Conservation (phyloP, 2,113 vertebrate genomes). For the Toxostoma redivivum region DNA sequence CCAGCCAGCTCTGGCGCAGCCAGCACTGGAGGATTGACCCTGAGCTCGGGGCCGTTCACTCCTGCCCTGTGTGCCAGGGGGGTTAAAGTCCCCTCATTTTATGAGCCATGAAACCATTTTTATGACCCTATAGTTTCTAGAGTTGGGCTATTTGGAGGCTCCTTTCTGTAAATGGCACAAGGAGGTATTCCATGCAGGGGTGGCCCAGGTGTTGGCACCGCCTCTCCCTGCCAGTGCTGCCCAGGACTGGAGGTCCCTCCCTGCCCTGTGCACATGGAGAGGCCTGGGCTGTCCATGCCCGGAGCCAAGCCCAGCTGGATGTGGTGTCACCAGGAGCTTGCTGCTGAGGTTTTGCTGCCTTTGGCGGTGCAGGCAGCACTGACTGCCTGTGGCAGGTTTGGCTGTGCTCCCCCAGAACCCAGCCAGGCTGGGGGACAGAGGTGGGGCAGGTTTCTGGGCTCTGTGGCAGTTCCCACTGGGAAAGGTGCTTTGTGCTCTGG, state of each 20-base stretch:
- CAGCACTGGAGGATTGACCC: accelerated
- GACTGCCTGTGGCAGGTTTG: neutral
- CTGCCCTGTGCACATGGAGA: neutral
- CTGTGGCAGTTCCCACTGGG: accelerated
- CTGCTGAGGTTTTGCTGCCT: neutral
- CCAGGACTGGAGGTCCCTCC: neutral
- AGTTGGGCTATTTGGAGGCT: neutral
- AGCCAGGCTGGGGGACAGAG: neutral
- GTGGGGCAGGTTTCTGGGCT: accelerated
- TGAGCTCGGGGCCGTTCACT: neutral
- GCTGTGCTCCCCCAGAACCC: neutral
- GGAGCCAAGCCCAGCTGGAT: accelerated
- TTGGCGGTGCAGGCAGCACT: neutral
- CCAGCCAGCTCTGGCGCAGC: neutral
- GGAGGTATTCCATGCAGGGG: neutral
- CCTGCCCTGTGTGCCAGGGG: neutral
- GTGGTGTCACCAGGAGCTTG: neutral
- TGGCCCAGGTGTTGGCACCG: accelerated
- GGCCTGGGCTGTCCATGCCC: accelerated
- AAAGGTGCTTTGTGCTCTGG: neutral
- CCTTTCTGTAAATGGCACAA: accelerated
- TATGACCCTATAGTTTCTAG: neutral
- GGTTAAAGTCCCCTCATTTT: conserved; percentile 34
- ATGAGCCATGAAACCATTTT: neutral
- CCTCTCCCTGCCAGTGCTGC: neutral